Evolutionary conservation across 2,797 vertebrate genomes (phyloP).

Genomic region (Hapalemur alaotrensis): DNA sequence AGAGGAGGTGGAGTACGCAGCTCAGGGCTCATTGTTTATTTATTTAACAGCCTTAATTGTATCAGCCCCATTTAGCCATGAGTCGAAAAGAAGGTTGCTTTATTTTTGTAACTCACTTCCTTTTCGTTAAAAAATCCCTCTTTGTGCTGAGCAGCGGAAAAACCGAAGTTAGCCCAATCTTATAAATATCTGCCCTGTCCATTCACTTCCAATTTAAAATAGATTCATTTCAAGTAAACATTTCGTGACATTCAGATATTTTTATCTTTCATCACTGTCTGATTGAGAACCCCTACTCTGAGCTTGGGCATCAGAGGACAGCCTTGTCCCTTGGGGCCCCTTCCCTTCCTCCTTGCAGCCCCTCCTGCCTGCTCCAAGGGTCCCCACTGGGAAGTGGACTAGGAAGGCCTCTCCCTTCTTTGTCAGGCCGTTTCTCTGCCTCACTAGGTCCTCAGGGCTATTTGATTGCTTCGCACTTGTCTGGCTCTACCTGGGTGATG

Average conservation of each 20-base stretch:
- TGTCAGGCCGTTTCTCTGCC: neutral
- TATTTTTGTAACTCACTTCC: slow-evolving; percentile 49
- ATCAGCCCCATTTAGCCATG: neutral
- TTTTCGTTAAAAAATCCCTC: neutral
- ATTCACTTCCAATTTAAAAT: slow-evolving; percentile 49
- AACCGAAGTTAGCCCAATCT: slow-evolving; percentile 29
- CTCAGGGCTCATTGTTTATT: neutral
- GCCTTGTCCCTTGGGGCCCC: neutral
- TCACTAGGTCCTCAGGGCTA: neutral
- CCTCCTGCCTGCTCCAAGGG: neutral
- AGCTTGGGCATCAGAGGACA: neutral
- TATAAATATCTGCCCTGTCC: slow-evolving; percentile 45
- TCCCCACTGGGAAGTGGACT: neutral
- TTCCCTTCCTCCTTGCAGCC: neutral
- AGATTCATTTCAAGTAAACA: slow-evolving; percentile 31
- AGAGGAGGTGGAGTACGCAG: neutral
- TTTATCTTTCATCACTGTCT: neutral
- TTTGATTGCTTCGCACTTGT: neutral
- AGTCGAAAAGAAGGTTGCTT: neutral
- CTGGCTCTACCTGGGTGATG: neutral
- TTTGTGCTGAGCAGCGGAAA: slow-evolving; percentile 12
- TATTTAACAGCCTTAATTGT: neutral
- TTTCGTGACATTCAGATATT: neutral
- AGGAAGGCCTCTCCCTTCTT: neutral
- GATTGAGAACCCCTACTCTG: neutral